Conservation (phyloP, 2,797 vertebrate genomes). For the Mus caroli region DNA sequence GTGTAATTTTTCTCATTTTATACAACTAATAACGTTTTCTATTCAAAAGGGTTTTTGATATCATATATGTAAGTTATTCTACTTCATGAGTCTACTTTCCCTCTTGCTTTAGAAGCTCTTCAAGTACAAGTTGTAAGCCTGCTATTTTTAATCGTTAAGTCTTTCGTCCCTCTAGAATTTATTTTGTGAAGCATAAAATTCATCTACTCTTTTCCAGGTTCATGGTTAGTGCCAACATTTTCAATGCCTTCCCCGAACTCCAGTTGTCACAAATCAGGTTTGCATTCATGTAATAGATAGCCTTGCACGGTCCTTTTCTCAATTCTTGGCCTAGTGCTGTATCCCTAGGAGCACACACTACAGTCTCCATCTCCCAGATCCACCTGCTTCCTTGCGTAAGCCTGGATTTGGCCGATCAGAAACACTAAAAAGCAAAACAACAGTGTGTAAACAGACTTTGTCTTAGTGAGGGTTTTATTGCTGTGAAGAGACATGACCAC, state of each 20-base stretch:
- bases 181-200: background rate
- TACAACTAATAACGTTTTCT: background rate
- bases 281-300: background rate
- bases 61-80: background rate
- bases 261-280: background rate
- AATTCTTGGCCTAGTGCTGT: background rate
- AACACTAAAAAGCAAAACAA: background rate
- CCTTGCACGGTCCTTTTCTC: background rate
- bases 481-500: background rate
- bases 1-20: conserved; percentile 25
- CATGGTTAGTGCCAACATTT: background rate
- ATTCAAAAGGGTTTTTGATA: background rate
- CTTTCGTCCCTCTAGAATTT: background rate
- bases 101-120: conserved; percentile 10
- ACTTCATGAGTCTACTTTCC: background rate
- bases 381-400: background rate
- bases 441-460: too few species aligned
- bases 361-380: background rate
- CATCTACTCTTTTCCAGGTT: background rate
- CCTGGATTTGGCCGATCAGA: background rate
- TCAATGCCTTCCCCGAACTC: background rate
- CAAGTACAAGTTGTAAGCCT: background rate
- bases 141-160: conserved; percentile 41
- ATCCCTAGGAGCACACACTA: background rate
- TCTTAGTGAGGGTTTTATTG: background rate